phyloP scores from a whole-genome alignment of 1,140 invertebrate species.

The Chrysomallon squamiferum region DNA sequence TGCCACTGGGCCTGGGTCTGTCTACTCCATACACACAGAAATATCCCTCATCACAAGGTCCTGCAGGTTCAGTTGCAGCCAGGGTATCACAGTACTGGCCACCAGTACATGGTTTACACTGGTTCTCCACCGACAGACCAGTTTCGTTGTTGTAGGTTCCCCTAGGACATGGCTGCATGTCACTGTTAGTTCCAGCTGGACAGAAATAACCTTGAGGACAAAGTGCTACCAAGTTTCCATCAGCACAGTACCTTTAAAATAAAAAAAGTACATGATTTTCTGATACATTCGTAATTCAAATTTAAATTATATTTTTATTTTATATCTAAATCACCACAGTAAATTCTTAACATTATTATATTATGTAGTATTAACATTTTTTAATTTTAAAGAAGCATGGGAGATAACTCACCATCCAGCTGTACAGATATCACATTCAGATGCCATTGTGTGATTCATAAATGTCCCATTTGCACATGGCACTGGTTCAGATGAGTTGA shows the following conservation, averaged over 20 bases:
- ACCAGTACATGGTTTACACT: constrained; percentile 53
- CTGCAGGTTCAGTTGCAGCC: constrained; percentile 27
- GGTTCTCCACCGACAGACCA: constrained; percentile 30
- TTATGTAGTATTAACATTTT: no score
- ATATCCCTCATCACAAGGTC: constrained; percentile 45
- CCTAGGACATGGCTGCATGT: constrained; percentile 55
- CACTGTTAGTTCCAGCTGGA: constrained; percentile 47
- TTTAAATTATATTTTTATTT: background rate
- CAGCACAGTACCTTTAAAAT: constrained; percentile 50
- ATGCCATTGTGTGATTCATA: constrained; percentile 56
- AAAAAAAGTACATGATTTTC: background rate
- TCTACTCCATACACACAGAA: constrained; percentile 58
- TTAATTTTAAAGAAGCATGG: no score
- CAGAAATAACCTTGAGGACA: constrained; percentile 57
- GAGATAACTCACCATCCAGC: constrained; percentile 48
- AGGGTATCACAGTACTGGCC: constrained; percentile 50
- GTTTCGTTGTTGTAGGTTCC: constrained; percentile 58
- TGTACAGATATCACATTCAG: constrained; percentile 51
- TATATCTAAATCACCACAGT: background rate
- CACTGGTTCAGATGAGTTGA: constrained; percentile 39
- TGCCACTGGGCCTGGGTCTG: constrained; percentile 42
- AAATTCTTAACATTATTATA: no score
- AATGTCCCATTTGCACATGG: constrained; percentile 56
- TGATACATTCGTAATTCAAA: background rate
- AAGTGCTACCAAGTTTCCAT: constrained; percentile 38